Percentiles rank a stretch among this genome's conserved stretches.
Evolutionary conservation across 1,140 invertebrate genomes (phyloP).

Genomic region (Aradophagus sp.): DNA sequence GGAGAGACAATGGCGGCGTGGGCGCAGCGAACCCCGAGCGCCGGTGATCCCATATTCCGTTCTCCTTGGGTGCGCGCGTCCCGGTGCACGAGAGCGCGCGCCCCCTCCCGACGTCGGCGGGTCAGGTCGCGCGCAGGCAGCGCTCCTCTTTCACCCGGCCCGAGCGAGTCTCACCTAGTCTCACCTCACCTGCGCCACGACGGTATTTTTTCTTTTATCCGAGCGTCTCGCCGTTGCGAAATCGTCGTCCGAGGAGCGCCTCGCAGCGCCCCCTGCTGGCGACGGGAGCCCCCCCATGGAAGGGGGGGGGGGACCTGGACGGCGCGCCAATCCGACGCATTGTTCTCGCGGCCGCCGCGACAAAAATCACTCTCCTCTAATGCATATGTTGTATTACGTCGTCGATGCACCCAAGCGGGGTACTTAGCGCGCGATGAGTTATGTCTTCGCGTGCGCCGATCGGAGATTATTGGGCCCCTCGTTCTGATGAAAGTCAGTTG

Average conservation of each 20-base stretch:
- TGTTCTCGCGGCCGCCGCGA: too few species aligned
- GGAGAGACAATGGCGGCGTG: constrained; percentile 55
- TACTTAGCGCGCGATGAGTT: constrained; percentile 23
- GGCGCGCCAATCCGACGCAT: constrained; percentile 35
- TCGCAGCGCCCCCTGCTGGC: constrained; percentile 12
- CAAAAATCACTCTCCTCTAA: constrained; percentile 21
- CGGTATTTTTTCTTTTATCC: constrained; percentile 62
- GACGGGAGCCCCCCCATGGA: constrained; percentile 15
- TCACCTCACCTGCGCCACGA: constrained; percentile 50
- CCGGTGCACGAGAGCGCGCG: constrained; percentile 16
- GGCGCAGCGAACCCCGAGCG: constrained; percentile 52
- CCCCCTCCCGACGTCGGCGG: constrained; percentile 30
- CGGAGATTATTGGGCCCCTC: neutral
- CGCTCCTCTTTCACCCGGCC: constrained; percentile 59
- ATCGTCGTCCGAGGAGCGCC: constrained; percentile 33
- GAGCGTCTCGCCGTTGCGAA: constrained; percentile 44
- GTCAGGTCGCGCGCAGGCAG: constrained; percentile 57
- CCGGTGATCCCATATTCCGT: constrained; percentile 60
- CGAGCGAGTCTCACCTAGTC: constrained; percentile 46
- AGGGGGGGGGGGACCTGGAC: constrained; percentile 9
- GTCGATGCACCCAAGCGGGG: constrained; percentile 11
- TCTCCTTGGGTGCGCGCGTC: constrained; percentile 43
- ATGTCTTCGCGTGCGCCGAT: constrained; percentile 7
- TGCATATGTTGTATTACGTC: constrained; percentile 9
- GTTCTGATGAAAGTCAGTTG: constrained; percentile 10